These are phyloP conservation scores for Thysanoteuthis rhombus DNA, from an alignment of 2,888 invertebrate genomes.

Conservation along the genomic window DNA sequence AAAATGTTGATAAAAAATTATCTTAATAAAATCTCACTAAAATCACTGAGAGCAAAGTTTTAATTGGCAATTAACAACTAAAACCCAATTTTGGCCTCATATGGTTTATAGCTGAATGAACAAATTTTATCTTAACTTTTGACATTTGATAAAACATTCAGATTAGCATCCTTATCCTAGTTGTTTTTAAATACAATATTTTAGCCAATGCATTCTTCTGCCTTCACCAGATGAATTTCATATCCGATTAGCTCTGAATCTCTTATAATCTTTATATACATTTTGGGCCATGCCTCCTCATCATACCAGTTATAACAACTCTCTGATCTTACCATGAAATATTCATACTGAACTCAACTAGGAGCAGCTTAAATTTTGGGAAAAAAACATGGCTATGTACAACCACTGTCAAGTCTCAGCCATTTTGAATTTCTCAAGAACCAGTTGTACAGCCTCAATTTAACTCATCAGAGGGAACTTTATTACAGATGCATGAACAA, in stretches of 20 bases:
- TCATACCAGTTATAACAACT: not conserved
- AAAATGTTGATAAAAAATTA: no score
- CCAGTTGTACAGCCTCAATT: no score
- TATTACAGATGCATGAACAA: no score
- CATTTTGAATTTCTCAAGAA: no score
- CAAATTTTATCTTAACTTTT: not conserved
- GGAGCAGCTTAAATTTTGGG: no score
- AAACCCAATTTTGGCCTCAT: not conserved
- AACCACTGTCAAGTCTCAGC: no score
- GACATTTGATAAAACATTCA: not conserved
- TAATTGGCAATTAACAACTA: not conserved
- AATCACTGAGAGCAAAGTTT: no score
- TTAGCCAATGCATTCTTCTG: not conserved
- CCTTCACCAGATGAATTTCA: not conserved
- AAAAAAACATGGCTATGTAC: no score
- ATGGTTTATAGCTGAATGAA: not conserved
- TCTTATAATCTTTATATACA: not conserved
- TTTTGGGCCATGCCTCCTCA: not conserved
- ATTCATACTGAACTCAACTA: not conserved
- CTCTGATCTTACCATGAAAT: not conserved
- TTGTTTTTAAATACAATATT: no score
- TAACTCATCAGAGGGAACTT: no score
- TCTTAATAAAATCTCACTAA: no score
- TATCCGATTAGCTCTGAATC: not conserved
- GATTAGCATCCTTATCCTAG: not conserved